Conservation (phyloP, 2,797 vertebrate genomes). For the Pseudochirops cupreus region DNA sequence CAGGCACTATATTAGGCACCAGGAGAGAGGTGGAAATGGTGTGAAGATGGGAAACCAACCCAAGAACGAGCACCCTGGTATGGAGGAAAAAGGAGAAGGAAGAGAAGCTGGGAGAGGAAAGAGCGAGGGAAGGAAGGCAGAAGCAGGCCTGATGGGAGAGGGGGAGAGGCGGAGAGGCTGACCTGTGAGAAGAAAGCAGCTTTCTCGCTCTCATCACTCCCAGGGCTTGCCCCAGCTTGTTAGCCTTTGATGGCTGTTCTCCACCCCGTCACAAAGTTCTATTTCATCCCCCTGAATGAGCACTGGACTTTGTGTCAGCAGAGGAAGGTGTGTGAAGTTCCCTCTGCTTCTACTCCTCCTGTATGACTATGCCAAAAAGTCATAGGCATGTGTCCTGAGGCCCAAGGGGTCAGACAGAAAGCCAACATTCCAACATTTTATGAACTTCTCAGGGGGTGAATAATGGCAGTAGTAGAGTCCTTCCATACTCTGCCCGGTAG, state of each 20-base stretch:
- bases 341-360: neutral
- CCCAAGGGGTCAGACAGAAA: neutral
- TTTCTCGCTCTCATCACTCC: neutral
- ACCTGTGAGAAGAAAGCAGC: neutral
- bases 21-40: neutral
- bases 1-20: neutral
- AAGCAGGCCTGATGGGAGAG: constrained; percentile 8
- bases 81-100: neutral
- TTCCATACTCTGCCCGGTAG: neutral
- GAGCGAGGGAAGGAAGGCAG: neutral
- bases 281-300: constrained; percentile 34
- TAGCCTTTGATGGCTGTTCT: constrained; percentile 40
- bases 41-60: no score
- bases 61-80: neutral
- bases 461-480: neutral
- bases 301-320: constrained; percentile 12
- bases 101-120: accelerated
- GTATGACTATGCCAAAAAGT: neutral
- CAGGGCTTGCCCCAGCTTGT: constrained; percentile 46
- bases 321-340: neutral
- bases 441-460: neutral
- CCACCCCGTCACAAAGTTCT: constrained; percentile 11
- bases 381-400: neutral
- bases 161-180: neutral
- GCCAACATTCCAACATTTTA: neutral